Percentiles rank a stretch among this genome's conserved stretches.
Conservation (phyloP, 1,140 invertebrate species). For the Phymastichus coffea region DNA sequence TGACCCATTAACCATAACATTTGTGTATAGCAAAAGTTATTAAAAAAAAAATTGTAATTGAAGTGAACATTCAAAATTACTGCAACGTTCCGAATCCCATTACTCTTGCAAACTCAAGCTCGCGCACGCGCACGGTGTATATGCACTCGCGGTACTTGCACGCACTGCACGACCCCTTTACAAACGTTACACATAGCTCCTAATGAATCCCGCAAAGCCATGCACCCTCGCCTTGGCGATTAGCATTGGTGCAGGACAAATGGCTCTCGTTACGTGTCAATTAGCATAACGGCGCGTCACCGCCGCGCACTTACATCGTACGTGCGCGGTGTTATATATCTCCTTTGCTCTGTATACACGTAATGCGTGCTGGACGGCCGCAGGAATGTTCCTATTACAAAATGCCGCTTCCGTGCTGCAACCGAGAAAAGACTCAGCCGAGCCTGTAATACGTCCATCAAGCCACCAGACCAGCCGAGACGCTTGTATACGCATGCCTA, state of each 20-base stretch:
- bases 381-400: constrained; percentile 15
- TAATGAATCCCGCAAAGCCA: no score
- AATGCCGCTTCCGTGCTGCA: not conserved
- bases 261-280: not conserved
- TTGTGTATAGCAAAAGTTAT: no score
- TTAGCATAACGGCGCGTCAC: constrained; percentile 13
- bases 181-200: no score
- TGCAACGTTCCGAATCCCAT: no score
- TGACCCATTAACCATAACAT: no score
- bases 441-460: constrained; percentile 40
- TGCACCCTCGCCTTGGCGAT: not conserved
- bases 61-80: no score
- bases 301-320: not conserved
- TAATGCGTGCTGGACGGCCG: not conserved
- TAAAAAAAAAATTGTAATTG: no score
- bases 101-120: no score
- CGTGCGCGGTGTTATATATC: not conserved
- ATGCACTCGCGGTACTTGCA: no score
- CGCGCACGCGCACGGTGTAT: no score
- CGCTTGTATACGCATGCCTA: constrained; percentile 34
- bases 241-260: not conserved
- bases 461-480: constrained; percentile 18
- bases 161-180: no score
- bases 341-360: no score
- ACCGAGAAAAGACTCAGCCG: constrained; percentile 31